A percentile compares a stretch with the other conserved stretches of the same genome.
Evolutionary conservation across 2,888 invertebrate species (phyloP).

Genomic region (Cecidostiba fungosa): DNA sequence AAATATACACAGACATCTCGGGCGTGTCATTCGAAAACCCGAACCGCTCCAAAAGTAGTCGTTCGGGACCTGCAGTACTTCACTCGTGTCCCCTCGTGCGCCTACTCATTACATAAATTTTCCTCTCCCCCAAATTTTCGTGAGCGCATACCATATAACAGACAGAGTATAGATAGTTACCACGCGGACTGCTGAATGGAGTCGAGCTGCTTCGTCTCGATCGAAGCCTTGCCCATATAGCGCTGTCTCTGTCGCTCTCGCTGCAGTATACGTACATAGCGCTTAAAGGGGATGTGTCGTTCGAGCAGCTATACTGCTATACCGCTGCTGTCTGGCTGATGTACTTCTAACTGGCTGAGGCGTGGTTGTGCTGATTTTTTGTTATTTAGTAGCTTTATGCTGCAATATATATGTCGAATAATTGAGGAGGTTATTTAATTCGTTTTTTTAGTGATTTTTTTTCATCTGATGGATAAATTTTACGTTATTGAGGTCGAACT

Average conservation of each 20-base stretch:
- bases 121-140: conserved; percentile 13
- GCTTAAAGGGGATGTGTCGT: conserved; percentile 40
- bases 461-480: too few relatives aligned
- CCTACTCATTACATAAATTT: conserved; percentile 4
- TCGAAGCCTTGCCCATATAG: conserved; percentile 25
- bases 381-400: background rate
- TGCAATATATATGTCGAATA: background rate
- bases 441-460: background rate
- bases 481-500: too few relatives aligned
- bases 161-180: background rate
- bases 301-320: background rate
- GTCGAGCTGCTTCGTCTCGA: background rate
- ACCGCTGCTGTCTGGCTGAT: background rate
- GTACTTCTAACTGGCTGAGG: background rate
- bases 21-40: background rate
- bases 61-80: background rate
- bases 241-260: conserved; percentile 2
- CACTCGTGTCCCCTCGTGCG: background rate
- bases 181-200: conserved; percentile 30
- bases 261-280: too few relatives aligned
- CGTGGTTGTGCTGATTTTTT: background rate
- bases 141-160: background rate
- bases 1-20: background rate
- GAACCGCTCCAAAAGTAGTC: background rate
- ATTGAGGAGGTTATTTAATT: background rate